Evolutionary conservation across 2,797 vertebrate genomes (phyloP).

Genomic region (Halcyon smyrnensis): DNA sequence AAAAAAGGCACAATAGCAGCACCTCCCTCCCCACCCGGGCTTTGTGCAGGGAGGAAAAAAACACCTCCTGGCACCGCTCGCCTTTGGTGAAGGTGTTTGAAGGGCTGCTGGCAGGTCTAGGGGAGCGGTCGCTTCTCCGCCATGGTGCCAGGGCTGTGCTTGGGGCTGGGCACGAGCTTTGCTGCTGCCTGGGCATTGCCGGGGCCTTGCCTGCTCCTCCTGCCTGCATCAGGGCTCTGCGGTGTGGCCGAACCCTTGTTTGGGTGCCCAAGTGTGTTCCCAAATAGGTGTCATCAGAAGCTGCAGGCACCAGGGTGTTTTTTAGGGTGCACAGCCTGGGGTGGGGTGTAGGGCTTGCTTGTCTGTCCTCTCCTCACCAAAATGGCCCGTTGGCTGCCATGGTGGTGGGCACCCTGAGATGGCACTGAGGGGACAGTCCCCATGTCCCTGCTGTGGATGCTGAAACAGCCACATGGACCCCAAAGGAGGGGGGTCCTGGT

Average conservation of each 20-base stretch:
- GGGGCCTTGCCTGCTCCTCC: background rate
- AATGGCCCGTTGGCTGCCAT: rapidly evolving
- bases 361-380: rapidly evolving
- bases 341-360: rapidly evolving
- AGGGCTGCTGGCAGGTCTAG: background rate
- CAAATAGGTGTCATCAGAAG: rapidly evolving
- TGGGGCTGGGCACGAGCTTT: rapidly evolving
- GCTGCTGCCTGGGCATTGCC: background rate
- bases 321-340: rapidly evolving
- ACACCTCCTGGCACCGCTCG: background rate
- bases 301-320: background rate
- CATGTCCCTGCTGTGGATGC: rapidly evolving
- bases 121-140: background rate
- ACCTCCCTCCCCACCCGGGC: background rate
- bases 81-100: background rate
- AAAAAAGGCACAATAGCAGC: background rate
- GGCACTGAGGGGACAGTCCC: background rate
- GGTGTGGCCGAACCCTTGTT: rapidly evolving
- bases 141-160: rapidly evolving
- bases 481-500: background rate
- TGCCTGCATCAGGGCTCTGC: rapidly evolving
- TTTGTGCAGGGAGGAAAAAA: conserved; percentile 11
- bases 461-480: rapidly evolving
- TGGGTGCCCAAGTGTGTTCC: background rate
- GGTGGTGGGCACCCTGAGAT: background rate